A percentile compares a stretch with the other conserved stretches of the same genome.
Conservation (phyloP, 2,797 vertebrate genomes). For the Alosa sapidissima region DNA sequence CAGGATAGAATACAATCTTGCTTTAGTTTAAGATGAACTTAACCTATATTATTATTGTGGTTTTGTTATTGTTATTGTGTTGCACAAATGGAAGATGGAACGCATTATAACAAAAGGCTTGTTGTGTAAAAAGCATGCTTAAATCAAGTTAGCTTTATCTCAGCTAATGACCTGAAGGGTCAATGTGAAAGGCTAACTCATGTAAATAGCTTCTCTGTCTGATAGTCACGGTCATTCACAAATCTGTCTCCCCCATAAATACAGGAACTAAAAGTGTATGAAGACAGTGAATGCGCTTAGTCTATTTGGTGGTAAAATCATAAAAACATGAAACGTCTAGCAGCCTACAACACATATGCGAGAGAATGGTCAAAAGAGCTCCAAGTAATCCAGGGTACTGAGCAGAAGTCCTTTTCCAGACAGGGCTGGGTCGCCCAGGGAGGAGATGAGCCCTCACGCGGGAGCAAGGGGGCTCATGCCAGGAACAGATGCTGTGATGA, state of each 20-base stretch:
- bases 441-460: conserved; percentile 26
- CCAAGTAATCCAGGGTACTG: conserved; percentile 9
- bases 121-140: background rate
- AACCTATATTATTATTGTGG: background rate
- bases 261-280: background rate
- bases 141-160: background rate
- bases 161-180: background rate
- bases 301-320: background rate
- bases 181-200: background rate
- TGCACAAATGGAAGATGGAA: background rate
- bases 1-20: background rate
- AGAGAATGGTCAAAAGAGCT: background rate
- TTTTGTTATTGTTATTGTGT: background rate
- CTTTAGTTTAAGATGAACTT: background rate
- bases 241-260: background rate
- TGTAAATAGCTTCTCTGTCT: background rate
- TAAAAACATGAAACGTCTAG: background rate
- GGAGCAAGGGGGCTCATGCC: conserved; percentile 12
- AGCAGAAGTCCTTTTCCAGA: background rate
- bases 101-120: background rate
- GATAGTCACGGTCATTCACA: background rate
- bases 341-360: background rate
- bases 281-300: background rate
- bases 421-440: conserved; percentile 2
- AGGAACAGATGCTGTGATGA: conserved; percentile 31